Evolutionary conservation across 2,797 vertebrate species (phyloP).

Genomic region (Sebastes kiyomatsui): DNA sequence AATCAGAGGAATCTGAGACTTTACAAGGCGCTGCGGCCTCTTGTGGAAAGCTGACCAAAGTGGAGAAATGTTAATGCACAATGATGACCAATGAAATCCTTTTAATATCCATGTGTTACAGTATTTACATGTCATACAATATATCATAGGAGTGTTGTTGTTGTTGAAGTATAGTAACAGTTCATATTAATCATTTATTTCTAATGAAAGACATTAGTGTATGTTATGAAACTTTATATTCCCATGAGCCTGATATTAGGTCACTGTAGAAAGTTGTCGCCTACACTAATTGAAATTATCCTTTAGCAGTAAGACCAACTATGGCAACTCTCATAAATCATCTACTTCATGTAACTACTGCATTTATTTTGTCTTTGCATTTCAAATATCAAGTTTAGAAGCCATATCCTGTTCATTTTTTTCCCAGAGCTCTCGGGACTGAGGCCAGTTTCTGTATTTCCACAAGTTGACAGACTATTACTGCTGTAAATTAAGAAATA

Average conservation of each 20-base stretch:
- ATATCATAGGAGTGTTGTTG: neutral
- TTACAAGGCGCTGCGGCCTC: constrained; percentile 21
- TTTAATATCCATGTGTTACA: constrained; percentile 1
- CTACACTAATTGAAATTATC: constrained; percentile 33
- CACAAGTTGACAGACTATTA: constrained; percentile 1
- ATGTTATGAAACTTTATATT: constrained; percentile 15
- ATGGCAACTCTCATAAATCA: constrained; percentile 55
- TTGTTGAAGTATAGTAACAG: neutral
- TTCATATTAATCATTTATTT: constrained; percentile 27
- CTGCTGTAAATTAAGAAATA: neutral
- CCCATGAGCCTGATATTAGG: constrained; percentile 17
- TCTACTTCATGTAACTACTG: constrained; percentile 15
- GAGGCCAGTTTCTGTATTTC: neutral
- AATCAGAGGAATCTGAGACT: constrained; percentile 43
- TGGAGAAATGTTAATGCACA: neutral
- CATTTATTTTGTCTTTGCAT: constrained; percentile 52
- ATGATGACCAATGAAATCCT: constrained; percentile 1
- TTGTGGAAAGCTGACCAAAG: constrained; percentile 23
- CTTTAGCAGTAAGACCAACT: constrained; percentile 15
- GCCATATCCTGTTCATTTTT: constrained; percentile 34
- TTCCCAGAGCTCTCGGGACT: neutral
- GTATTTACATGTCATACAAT: neutral
- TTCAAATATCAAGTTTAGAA: constrained; percentile 27
- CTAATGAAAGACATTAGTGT: constrained; percentile 16
- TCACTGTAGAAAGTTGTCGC: constrained; percentile 29